phyloP scores from a whole-genome alignment of 2,888 invertebrate species.

The Thelaira solivaga region DNA sequence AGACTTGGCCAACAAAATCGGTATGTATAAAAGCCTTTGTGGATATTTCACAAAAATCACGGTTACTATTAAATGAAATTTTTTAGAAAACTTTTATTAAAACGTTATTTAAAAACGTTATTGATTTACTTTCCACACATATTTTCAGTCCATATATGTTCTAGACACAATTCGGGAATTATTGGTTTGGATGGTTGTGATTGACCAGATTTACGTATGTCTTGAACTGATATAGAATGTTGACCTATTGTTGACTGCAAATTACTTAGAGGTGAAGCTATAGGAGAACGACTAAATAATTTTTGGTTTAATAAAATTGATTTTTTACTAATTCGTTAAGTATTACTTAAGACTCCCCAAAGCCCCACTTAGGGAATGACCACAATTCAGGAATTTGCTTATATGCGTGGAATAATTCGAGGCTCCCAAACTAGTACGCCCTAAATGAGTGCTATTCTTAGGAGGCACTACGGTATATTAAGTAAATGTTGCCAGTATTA shows the following conservation, averaged over 20 bases:
- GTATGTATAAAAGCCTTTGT: conserved; percentile 88
- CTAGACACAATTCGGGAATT: conserved; percentile 91
- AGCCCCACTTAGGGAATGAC: conserved; percentile 71
- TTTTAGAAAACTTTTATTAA: neutral
- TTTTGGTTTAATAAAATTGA: neutral
- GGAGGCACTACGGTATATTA: conserved; percentile 65
- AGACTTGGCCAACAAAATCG: conserved; percentile 91
- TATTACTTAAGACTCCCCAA: conserved; percentile 71
- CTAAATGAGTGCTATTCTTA: conserved; percentile 68
- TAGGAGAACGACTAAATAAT: conserved; percentile 70
- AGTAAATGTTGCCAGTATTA: accelerated
- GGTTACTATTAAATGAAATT: conserved; percentile 68
- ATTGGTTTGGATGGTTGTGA: conserved; percentile 82
- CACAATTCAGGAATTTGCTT: conserved; percentile 68
- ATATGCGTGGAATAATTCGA: conserved; percentile 69
- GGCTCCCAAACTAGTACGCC: conserved; percentile 67
- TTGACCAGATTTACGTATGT: conserved; percentile 78
- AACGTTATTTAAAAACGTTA: neutral
- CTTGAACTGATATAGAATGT: conserved; percentile 74
- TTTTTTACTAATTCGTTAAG: neutral
- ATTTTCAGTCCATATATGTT: conserved; percentile 92
- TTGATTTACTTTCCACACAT: conserved; percentile 77
- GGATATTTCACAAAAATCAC: conserved; percentile 80
- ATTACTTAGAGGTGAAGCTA: conserved; percentile 73
- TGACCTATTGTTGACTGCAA: conserved; percentile 74